A percentile compares a stretch with the other conserved stretches of the same genome.
Conservation (phyloP, 1,140 invertebrate genomes). For the Dendroctonus valens region DNA sequence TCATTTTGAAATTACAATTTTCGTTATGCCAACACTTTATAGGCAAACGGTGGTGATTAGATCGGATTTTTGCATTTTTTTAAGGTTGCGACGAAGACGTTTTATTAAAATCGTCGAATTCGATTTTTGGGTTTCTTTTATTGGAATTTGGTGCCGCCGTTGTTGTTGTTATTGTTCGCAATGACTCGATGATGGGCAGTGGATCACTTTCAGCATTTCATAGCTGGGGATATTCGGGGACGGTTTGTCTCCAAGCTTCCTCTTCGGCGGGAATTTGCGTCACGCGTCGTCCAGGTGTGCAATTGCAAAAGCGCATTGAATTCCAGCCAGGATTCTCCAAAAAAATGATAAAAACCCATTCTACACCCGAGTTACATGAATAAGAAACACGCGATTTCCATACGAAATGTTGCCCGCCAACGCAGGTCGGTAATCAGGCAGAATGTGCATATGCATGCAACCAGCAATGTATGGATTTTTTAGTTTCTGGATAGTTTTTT, state of each 20-base stretch:
- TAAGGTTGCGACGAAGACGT: not conserved
- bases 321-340: slow-evolving; percentile 16
- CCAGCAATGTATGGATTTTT: too few species aligned
- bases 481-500: too few species aligned
- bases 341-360: not conserved
- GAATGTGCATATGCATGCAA: too few species aligned
- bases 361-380: too few species aligned
- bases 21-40: slow-evolving; percentile 1
- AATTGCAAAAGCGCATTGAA: not conserved
- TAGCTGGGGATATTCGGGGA: not conserved
- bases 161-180: not conserved
- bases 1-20: slow-evolving; percentile 19
- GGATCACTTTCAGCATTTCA: not conserved
- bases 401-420: too few species aligned
- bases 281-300: slow-evolving; percentile 7
- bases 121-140: too few species aligned
- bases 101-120: too few species aligned
- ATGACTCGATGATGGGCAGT: not conserved
- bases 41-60: not conserved
- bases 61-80: not conserved
- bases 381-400: too few species aligned
- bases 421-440: too few species aligned
- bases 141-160: too few species aligned
- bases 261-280: not conserved
- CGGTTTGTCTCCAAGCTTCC: not conserved